phyloP scores from a whole-genome alignment of 2,797 vertebrate genomes.

The Clarias laeviceps region DNA sequence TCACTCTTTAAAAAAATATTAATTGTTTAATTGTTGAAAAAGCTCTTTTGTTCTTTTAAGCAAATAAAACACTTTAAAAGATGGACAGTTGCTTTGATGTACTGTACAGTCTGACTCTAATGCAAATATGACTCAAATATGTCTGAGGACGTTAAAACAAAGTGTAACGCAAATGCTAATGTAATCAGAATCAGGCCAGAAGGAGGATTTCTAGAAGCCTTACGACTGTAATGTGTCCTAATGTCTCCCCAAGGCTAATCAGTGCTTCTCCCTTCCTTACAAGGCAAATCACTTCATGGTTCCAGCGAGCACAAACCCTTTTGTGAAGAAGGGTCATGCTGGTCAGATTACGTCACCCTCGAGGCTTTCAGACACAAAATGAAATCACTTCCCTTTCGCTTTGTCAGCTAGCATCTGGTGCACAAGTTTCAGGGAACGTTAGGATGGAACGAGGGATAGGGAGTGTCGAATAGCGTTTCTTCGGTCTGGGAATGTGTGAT shows the following conservation, averaged over 20 bases:
- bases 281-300: not conserved
- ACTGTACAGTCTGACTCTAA: not conserved
- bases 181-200: slow-evolving; percentile 17
- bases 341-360: slow-evolving; percentile 36
- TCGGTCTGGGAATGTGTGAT: slow-evolving; percentile 56
- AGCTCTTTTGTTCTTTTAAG: no score
- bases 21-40: no score
- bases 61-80: no score
- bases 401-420: slow-evolving; percentile 46
- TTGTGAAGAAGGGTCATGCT: slow-evolving; percentile 22
- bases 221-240: not conserved
- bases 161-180: not conserved
- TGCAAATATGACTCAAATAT: not conserved
- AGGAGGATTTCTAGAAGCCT: not conserved
- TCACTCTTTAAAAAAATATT: no score
- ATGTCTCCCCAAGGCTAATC: slow-evolving; percentile 10
- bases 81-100: not conserved
- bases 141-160: not conserved
- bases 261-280: not conserved
- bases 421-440: slow-evolving; percentile 27
- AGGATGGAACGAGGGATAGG: not conserved
- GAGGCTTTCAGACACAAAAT: slow-evolving; percentile 32
- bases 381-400: slow-evolving; percentile 50
- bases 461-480: slow-evolving; percentile 47
- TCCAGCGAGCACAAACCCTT: slow-evolving; percentile 35